Conservation (phyloP, 2,113 vertebrate species). For the Phylloscopus whistleri region DNA sequence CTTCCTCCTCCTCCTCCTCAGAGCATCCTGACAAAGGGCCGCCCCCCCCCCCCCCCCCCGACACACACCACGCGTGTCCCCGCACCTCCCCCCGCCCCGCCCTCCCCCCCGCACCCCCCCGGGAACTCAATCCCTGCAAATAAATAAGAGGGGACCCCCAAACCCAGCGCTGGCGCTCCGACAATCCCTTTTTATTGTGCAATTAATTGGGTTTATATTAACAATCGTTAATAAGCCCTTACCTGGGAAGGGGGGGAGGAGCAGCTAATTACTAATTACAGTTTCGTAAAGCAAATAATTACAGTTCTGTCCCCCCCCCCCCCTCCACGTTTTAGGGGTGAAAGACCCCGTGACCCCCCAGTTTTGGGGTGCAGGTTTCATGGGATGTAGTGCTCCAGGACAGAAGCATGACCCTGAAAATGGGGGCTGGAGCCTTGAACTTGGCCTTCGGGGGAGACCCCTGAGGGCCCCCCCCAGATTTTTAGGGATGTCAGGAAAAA, state of each 20-base stretch:
- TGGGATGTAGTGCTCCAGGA: neutral
- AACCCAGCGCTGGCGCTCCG: neutral
- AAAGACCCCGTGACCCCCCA: neutral
- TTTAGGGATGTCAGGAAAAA: neutral
- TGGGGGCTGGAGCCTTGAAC: neutral
- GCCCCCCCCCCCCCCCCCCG: too few species aligned
- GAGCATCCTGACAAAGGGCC: too few species aligned
- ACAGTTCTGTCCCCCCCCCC: neutral
- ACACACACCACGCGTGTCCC: too few species aligned
- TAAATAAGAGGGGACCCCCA: neutral
- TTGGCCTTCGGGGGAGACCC: neutral
- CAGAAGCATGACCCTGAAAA: neutral
- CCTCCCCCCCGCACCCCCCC: neutral
- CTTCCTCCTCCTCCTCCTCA: too few species aligned
- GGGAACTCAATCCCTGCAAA: neutral
- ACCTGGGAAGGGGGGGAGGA: neutral
- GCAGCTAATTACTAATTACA: neutral
- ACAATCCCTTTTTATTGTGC: neutral
- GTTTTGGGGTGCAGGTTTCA: neutral
- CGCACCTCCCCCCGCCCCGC: too few species aligned
- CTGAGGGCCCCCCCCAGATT: accelerated
- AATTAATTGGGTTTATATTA: neutral
- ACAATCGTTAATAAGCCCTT: neutral
- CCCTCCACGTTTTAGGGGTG: neutral
- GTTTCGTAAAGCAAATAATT: neutral